Evolutionary conservation across 2,888 invertebrate species (phyloP), one percentile per base, ranked within the genome.

Genomic region (Amiota minor): DNA sequence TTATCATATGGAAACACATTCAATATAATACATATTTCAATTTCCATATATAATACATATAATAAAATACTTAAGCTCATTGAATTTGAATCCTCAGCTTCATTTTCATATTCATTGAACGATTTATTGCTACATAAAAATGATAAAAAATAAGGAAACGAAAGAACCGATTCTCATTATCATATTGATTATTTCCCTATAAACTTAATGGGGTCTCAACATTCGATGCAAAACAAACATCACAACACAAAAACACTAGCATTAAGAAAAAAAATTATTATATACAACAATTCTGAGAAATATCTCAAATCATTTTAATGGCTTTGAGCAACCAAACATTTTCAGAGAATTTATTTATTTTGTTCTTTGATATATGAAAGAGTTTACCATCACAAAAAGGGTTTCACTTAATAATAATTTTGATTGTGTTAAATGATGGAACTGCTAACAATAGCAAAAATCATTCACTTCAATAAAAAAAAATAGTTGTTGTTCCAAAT

Each of bases 381-480:
- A 12, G 9, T 12, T 4, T 9, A 50, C 2, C 4, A n/a, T n/a
- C 12, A n/a, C n/a, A 50, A 50, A 12, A 59, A 59, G 23, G 59
- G 23, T 18, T 53, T 6, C n/a, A 11, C 35, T 45, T 45, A 83
- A 82, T 84, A 83, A 83, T 83, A 84, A 83, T 81, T 84, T 83
- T 59, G 20, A 83, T 84, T 84, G 83, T 80, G 85, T 83, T 83
- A 84, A 83, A 84, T 83, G 84, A 75, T 70, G 73, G 80, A 79
- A 74, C 18, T 70, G 68, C 71, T 67, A n/a, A 53, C 53, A 53
- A 35, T 35, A 35, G 20, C 56, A 18, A 11, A 20, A 59, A 59
- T 16, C 10, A 10, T 59, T 59, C 16, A 9, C 56, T 53, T 16
- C 9, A 35, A 35, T 35, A 35, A 6, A 35, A 6, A 35, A 35